phyloP scores from a whole-genome alignment of 1,140 invertebrate genomes.

The Drosophila carrolli region DNA sequence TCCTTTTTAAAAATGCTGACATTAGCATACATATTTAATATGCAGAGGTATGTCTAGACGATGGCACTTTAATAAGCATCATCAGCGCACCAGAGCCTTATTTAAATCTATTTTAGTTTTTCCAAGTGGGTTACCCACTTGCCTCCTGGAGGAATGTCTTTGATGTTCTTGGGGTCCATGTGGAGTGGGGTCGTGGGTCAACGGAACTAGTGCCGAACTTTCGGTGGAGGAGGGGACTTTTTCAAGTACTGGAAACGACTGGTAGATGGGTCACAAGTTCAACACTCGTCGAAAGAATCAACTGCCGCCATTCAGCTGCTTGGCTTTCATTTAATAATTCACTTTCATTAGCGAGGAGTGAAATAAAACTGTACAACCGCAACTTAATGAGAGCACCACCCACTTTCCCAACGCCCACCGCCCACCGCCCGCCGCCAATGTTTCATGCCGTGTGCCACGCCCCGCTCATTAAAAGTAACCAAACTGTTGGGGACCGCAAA shows the following conservation, averaged over 20 bases:
- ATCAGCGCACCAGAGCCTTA: constrained; percentile 12
- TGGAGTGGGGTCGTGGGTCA: constrained; percentile 12
- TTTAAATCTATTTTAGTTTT: constrained; percentile 29
- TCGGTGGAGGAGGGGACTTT: not conserved
- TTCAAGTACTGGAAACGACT: constrained; percentile 14
- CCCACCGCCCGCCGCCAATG: constrained; percentile 12
- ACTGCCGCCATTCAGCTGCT: constrained; percentile 28
- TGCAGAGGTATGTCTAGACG: constrained; percentile 28
- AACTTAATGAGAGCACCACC: constrained; percentile 71
- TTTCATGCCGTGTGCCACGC: constrained; percentile 51
- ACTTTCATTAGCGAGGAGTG: constrained; percentile 66
- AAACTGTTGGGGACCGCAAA: constrained; percentile 69
- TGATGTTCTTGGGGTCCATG: constrained; percentile 21
- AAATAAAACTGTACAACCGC: constrained; percentile 73
- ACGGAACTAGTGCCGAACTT: constrained; percentile 6
- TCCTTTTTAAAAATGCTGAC: constrained; percentile 16
- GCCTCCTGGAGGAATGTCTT: constrained; percentile 23
- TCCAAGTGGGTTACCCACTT: constrained; percentile 44
- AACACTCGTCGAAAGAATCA: constrained; percentile 31
- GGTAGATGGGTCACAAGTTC: constrained; percentile 37
- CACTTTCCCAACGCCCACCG: constrained; percentile 2
- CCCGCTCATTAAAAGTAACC: constrained; percentile 79
- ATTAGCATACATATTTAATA: constrained; percentile 37
- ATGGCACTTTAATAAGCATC: constrained; percentile 45
- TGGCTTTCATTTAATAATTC: constrained; percentile 65